These are phyloP conservation scores for Phanerotoma sp. DNA, from an alignment of 2,888 invertebrate species.

Conservation along the genomic window DNA sequence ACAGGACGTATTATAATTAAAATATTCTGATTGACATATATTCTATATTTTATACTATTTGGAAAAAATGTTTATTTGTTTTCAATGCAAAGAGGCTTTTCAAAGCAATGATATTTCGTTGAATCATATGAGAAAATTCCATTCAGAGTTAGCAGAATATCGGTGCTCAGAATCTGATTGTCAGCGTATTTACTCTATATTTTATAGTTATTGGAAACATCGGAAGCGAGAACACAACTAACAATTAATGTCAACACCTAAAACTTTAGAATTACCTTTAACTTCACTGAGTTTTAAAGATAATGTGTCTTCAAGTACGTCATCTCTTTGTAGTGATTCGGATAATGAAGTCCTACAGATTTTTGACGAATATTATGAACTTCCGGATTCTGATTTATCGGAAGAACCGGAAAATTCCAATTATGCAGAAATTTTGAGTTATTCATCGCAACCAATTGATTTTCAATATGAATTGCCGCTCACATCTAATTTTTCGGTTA, in stretches of 20 bases:
- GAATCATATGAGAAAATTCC: neutral
- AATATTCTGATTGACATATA: neutral
- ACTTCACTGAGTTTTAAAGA: neutral
- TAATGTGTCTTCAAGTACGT: no score
- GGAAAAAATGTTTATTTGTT: slow-evolving; percentile 15
- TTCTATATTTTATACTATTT: neutral
- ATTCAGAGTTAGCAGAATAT: slow-evolving; percentile 4
- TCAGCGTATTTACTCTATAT: neutral
- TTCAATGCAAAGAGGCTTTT: neutral
- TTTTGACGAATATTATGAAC: no score
- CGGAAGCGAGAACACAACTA: neutral
- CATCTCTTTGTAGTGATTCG: no score
- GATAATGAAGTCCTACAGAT: no score
- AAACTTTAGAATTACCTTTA: neutral
- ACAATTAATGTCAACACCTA: neutral
- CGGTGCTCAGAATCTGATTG: neutral
- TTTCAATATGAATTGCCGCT: no score
- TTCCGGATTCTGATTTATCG: no score
- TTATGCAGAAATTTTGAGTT: no score
- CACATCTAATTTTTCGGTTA: neutral
- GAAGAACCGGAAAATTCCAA: no score
- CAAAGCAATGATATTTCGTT: neutral
- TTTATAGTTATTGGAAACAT: slow-evolving; percentile 4
- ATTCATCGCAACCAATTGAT: no score
- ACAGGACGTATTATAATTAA: neutral